phyloP scores from a whole-genome alignment of 2,888 invertebrate genomes.

The Drosophila seclusa region DNA sequence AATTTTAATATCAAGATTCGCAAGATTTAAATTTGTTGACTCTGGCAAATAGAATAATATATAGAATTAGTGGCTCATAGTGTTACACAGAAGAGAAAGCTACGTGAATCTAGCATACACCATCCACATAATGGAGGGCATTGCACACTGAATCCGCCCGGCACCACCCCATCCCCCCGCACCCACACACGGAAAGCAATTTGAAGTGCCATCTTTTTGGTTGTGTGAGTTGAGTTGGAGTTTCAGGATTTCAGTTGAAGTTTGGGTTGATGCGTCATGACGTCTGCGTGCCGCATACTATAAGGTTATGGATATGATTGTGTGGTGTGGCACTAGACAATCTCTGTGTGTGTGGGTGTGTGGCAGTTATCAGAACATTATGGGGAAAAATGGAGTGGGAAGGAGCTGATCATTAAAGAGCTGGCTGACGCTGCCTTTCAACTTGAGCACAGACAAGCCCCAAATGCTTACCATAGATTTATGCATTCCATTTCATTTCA shows the following conservation, averaged over 20 bases:
- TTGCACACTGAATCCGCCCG: background rate
- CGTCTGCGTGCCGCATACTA: conserved; percentile 48
- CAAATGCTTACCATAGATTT: conserved; percentile 44
- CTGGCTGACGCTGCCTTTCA: conserved; percentile 53
- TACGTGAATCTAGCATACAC: background rate
- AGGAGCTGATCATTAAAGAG: conserved; percentile 67
- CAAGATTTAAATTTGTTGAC: background rate
- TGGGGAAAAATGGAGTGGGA: conserved; percentile 29
- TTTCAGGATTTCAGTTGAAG: conserved; percentile 5
- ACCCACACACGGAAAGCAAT: conserved; percentile 27
- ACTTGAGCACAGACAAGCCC: conserved; percentile 43
- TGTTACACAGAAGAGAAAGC: background rate
- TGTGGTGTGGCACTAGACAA: conserved; percentile 6
- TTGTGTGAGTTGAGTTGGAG: conserved; percentile 1
- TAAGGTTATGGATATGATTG: conserved; percentile 13
- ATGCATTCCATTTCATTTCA: conserved; percentile 58
- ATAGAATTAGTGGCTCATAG: background rate
- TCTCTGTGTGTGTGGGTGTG: conserved; percentile 10
- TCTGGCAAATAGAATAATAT: background rate
- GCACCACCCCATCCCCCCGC: no score
- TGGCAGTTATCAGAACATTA: conserved; percentile 66
- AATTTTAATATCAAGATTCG: background rate
- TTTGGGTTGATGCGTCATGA: conserved; percentile 55
- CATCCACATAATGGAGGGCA: conserved; percentile 2
- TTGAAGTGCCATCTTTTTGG: conserved; percentile 48